Base-by-base conservation (phyloP, 2,888 invertebrate genomes). In the Acanthopleura granulata region DNA sequence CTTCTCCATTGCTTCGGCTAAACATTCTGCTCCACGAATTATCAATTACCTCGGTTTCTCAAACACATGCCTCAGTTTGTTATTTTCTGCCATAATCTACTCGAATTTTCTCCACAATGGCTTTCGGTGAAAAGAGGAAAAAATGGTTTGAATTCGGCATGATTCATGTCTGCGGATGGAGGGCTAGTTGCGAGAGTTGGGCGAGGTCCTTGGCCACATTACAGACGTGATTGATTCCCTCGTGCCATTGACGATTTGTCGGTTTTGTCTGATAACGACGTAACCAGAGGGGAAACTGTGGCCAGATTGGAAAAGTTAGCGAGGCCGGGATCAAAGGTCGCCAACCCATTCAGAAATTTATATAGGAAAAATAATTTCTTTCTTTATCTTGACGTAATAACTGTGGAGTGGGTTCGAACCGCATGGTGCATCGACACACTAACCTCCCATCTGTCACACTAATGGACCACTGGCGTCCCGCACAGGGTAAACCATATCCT, bases 311-410 rank as follows among this genome's bases (percentile, higher is more conserved):
- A 27, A 66, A 27, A 66, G 66, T 66, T 66, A 66, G 66, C 25
- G 66, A 27, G 16, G 66, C 15, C 22, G 14, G 25, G 66, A 66
- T 22, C 66, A 66, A 66, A 66, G 66, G 66, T 66, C 66, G 66
- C 66, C 22, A 66, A 66, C 66, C 66, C 66, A 27, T 66, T 66
- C 25, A 66, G 66, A 66, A 66, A 66, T 66, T 66, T 66, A 66
- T 66, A 66, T 66, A 66, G 66, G 66, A 66, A 66, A 66, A 66
- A 66, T 66, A 66, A 66, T 66, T 66, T 66, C 66, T 66, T 66
- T 27, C 66, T 66, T 66, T 66, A 66, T 66, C 66, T 66, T 66
- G 66, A 66, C 66, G 66, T 66, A 66, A 66, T 66, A 66, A 66
- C 66, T 66, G 66, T 66, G 22, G 66, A 15, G 15, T 16, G 29